Base-by-base conservation (phyloP, 2,888 invertebrate genomes). In the Watsonalla cultraria region DNA sequence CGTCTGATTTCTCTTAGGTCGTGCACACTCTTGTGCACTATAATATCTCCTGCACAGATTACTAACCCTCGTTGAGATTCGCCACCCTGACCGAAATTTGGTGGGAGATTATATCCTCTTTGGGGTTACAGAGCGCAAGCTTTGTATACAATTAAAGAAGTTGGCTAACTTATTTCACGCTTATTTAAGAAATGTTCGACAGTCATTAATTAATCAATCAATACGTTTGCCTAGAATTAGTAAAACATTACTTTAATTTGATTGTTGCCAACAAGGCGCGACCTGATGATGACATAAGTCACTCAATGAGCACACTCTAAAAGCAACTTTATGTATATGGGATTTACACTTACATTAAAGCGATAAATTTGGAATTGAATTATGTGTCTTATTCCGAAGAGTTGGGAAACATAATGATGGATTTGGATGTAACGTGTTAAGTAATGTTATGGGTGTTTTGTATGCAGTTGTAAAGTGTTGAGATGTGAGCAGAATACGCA, bases 221-320 rank as follows among this genome's bases (percentile, higher is more conserved):
- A 1, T 42, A 42, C 42, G 11, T 42, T 42, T 42, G 11, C 42
- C 42, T 11, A 42, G 5, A 11, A 11, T 5, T 11, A 42, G 42
- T 54, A 50, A 61, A 59, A 58, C 62, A 60, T 66, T 55, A 63
- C 55, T 56, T 55, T 54, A 55, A 58, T 11, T 42, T 42, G 42
- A 8, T 42, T 37, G 55, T 46, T 57, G 53, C 60, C 52, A 53
- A 56, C 57, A 56, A 69, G 72, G 74, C 64, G 74, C 64, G 73
- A 52, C 66, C 60, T 60, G 55, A 61, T 62, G 66, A 68, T 74
- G 73, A 73, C 73, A 75, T 65, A 54, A 59, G 54, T 60, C 55
- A 51, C 13, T 0, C 4, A 9, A 14, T 35, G 7, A 35, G 11
- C 5, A 15, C 5, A 13, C 13, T 33, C 13, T 2, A 48, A 48